Percentiles rank a stretch among this genome's conserved stretches.
Conservation (phyloP, 2,797 vertebrate genomes). For the Thripadectes ignobilis region DNA sequence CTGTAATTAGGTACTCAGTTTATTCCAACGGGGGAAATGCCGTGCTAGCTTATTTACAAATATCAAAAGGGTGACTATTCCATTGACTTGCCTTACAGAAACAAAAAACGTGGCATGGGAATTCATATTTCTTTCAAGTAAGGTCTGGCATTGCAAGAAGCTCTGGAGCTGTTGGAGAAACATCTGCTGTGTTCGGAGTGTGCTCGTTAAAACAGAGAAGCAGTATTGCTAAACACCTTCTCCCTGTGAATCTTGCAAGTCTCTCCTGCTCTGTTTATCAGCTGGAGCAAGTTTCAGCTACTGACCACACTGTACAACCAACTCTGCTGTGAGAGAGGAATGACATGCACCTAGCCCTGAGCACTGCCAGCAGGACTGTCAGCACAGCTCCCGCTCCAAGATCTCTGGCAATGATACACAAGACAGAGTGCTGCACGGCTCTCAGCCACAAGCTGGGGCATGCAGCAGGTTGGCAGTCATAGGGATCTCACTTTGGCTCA, state of each 20-base stretch:
- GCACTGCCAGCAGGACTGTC: conserved; percentile 8
- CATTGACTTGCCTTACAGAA: conserved; percentile 17
- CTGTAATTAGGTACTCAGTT: conserved; percentile 62
- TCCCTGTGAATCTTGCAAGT: background rate
- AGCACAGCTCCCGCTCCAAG: background rate
- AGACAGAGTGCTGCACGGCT: background rate
- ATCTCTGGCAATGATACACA: conserved; percentile 29
- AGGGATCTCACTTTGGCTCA: conserved; percentile 43
- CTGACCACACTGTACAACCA: background rate
- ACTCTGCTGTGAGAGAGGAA: background rate
- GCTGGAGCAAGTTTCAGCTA: background rate
- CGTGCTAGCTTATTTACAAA: conserved; percentile 56
- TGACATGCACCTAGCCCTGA: background rate
- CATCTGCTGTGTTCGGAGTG: conserved; percentile 30
- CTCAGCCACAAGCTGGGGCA: conserved; percentile 70
- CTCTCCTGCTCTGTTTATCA: background rate
- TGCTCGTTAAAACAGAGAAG: conserved; percentile 1
- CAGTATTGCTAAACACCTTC: background rate
- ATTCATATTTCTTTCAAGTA: conserved; percentile 44
- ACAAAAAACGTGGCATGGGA: conserved; percentile 27
- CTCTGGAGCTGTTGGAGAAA: background rate
- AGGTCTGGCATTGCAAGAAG: conserved; percentile 11
- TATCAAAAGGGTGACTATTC: conserved; percentile 68
- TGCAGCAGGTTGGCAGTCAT: conserved; percentile 49
- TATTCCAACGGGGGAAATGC: conserved; percentile 44